Evolutionary conservation across 2,797 vertebrate genomes (phyloP).

Genomic region (Psittacula echo): DNA sequence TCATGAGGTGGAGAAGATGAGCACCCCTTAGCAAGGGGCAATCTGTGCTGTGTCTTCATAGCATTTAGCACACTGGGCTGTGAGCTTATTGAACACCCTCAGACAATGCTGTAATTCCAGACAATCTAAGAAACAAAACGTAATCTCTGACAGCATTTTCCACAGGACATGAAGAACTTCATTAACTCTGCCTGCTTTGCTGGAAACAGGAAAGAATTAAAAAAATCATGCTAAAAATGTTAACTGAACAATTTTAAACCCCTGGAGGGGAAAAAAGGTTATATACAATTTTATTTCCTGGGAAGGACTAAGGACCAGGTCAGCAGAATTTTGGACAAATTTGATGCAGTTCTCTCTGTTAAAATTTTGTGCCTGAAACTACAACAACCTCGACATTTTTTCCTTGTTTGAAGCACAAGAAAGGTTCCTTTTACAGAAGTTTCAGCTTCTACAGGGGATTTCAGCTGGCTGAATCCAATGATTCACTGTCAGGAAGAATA

Average conservation of each 20-base stretch:
- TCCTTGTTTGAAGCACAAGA: neutral
- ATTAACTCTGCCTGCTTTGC: constrained; percentile 7
- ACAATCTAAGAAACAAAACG: neutral
- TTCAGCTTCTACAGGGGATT: neutral
- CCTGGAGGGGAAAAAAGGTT: neutral
- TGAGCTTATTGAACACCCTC: neutral
- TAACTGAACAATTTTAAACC: constrained; percentile 1
- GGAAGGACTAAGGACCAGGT: neutral
- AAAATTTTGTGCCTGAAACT: neutral
- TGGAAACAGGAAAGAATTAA: constrained; percentile 33
- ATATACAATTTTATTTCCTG: neutral
- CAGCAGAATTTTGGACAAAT: constrained; percentile 4
- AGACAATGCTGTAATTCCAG: neutral
- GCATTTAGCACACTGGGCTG: neutral
- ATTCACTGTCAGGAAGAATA: constrained; percentile 30
- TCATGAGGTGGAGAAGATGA: neutral
- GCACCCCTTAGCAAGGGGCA: neutral
- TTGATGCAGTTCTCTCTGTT: neutral
- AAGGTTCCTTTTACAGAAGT: constrained; percentile 3
- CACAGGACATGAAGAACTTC: constrained; percentile 7
- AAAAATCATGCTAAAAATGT: constrained; percentile 12
- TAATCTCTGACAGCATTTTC: constrained; percentile 27
- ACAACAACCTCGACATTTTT: neutral
- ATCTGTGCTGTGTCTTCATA: neutral
- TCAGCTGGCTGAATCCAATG: neutral